Base-by-base conservation (phyloP, 2,797 vertebrate species). In the Petrocephalus schoutedeni region DNA sequence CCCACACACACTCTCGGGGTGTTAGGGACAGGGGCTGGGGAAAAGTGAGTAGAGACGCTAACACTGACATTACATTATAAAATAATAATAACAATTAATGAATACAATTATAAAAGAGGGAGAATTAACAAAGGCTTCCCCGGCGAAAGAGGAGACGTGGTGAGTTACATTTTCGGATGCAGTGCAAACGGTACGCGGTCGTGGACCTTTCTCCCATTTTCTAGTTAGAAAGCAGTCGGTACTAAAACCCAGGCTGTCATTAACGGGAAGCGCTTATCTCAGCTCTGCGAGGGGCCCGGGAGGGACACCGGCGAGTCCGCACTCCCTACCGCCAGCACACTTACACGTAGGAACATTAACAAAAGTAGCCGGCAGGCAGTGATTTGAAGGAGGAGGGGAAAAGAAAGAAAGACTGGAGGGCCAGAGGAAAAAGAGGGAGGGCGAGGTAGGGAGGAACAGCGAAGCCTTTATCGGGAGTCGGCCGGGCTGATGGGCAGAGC, bases 1-100 rank as follows among this genome's bases (percentile, higher is more conserved):
- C 94, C 94, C 94, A 92, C 92, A 92, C 93, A 87, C 94, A 92
- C 94, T 94, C 92, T 92, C 92, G 95, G 95, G 95, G 94, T 95
- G 95, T 95, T n/a, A 86, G 87, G 64, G 94, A 92, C 91, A 87
- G 94, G 94, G 95, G 91, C 91, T 92, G 91, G 94, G 93, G 91
- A 83, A 91, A 87, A 94, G 93, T 94, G 91, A 92, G 92, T 94
- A 93, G 92, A 94, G 90, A 89, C 89, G 51, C 90, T 88, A 88
- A 59, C 71, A 90, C 71, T 61, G 58, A 89, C 49, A 59, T 89
- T 84, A 19, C 51, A 87, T 80, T 14, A 36, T 45, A 71, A 71
- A 71, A 71, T 6, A 36, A 36, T 36, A 36, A 14, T 14, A 67
- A 45, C 4, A 14, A 71, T 71, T 16, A 16, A 14, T 45, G 4